Evolutionary conservation across 2,888 invertebrate genomes (phyloP), one percentile per base, ranked within the genome.

Genomic region (Bombyx huttoni): DNA sequence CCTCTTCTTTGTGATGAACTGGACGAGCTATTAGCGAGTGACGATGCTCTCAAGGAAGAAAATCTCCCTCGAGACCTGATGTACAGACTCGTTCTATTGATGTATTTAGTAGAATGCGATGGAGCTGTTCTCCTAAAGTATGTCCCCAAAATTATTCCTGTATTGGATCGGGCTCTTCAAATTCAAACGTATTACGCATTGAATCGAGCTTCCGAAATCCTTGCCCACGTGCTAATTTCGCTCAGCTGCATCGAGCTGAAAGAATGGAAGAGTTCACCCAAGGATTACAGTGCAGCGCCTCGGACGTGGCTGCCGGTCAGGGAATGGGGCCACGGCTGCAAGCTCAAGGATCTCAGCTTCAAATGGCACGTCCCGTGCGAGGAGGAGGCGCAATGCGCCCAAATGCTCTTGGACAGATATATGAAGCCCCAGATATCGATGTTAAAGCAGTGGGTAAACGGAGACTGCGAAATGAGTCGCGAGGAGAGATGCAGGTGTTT

Each of bases 271-370:
- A 92, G 92, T 69, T 88, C 90, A 0, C 76, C 90, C 0, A 79
- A 87, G 14, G 89, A 92, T 56, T 92, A 91, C 63, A 91, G 91
- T 14, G 83, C 87, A 46, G 92, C 92, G 0, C 87, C 94, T 0
- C 87, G 91, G 54, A 91, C 93, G 53, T 93, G 92, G 82, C 84
- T 95, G 48, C 92, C 94, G 9, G 89, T 96, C 24, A 89, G 91
- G 24, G 93, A 96, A 60, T 98, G 98, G 98, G 97, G 96, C 0
- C 89, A 90, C 54, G 89, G 93, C 0, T 91, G 92, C 13, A 84
- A 93, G 61, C 75, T 94, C 14, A 85, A 92, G 52, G 89, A 92
- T 34, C 82, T 94, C 13, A 85, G 91, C 8, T 81, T 96, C 14
- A 83, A 91, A 47, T 97, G 96, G 96, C 94, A 95, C 67, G 84